Evolutionary conservation across 2,797 vertebrate genomes (phyloP), one percentile per base, ranked within the genome.

Genomic region (Sebastes kiyomatsui): DNA sequence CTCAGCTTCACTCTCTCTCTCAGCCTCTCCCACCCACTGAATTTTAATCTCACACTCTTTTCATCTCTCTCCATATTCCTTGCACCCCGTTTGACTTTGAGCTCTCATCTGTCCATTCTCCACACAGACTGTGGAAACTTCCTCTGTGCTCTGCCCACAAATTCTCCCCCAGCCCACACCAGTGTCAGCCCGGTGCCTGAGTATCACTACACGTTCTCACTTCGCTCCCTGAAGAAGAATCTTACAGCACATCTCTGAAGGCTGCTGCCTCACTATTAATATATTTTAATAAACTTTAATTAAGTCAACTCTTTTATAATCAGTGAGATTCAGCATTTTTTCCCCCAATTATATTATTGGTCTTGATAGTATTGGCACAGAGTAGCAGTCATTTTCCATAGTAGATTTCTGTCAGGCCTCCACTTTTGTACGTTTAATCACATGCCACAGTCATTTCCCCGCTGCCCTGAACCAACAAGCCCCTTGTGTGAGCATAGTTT

Each of bases 21-120:
- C 33, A 64, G 20, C n/a, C n/a, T 72, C 35, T 35, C 59, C 69
- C 62, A 20, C 67, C 70, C 30, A 42, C 72, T 82, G 79, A 80
- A 88, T 86, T 84, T 73, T 72, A 84, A 88, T 90, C 67, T 72
- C 64, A 42, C 30, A 16, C 52, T 80, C 66, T 84, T 84, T 86
- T 88, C 82, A 85, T 83, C 73, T 82, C 77, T 79, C 69, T 85
- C 77, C 80, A 55, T 87, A 67, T 52, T 52, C 77, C 74, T 72
- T 64, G 42, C 75, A 56, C 59, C 75, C 75, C 60, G 13, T 83
- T 86, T 88, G 87, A 87, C 79, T 86, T 83, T 84, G 78, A 82
- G 81, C 69, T 73, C 71, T 77, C 56, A 33, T 82, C 72, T 86
- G 71, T 82, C 76, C 72, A 4, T 80, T 81, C 76, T 84, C 52